These are phyloP conservation scores for Grus americana DNA, from an alignment of 2,113 vertebrate genomes.

Conservation along the genomic window DNA sequence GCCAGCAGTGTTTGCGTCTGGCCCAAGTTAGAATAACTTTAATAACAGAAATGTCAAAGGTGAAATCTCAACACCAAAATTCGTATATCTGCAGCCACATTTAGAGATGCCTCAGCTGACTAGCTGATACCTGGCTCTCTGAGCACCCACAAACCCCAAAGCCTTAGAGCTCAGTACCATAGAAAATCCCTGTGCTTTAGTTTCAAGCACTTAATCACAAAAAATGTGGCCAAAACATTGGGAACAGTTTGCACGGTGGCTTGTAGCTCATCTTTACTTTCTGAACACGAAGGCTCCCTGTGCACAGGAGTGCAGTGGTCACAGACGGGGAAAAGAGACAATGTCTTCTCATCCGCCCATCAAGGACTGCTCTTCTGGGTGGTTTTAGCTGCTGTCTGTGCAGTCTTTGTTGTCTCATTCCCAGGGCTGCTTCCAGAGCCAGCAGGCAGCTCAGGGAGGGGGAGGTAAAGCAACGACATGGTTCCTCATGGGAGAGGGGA, in stretches of 20 bases:
- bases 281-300: not conserved
- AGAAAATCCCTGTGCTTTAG: not conserved
- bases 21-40: not conserved
- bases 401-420: constrained; percentile 7
- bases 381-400: not conserved
- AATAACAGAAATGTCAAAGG: not conserved
- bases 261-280: not conserved
- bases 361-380: not conserved
- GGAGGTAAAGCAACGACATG: not conserved
- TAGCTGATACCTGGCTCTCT: not conserved
- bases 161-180: not conserved
- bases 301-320: not conserved
- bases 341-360: not conserved
- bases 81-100: not conserved
- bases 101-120: not conserved
- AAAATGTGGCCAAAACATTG: not conserved
- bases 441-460: not conserved
- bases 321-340: not conserved
- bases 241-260: not conserved
- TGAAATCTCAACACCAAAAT: not conserved
- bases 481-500: not conserved
- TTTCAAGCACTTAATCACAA: not conserved
- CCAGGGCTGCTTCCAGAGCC: not conserved
- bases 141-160: not conserved
- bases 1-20: not conserved